phyloP scores from a whole-genome alignment of 1,140 invertebrate species.

The Eueides isabella region DNA sequence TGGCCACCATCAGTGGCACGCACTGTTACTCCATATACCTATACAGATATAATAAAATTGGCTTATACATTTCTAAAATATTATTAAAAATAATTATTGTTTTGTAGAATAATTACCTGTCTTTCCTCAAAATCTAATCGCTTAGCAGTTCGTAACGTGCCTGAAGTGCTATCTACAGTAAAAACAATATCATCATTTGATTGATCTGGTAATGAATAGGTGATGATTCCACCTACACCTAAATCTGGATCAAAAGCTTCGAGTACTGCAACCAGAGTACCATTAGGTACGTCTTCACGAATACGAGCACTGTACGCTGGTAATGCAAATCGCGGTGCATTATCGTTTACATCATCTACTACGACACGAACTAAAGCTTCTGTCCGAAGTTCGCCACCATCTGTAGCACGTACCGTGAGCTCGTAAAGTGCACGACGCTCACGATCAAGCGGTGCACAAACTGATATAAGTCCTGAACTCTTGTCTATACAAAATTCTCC shows the following conservation, averaged over 20 bases:
- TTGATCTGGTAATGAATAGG: slow-evolving; percentile 89
- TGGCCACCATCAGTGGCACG: slow-evolving; percentile 91
- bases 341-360: slow-evolving; percentile 96
- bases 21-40: slow-evolving; percentile 92
- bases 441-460: slow-evolving; percentile 90
- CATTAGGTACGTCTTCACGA: slow-evolving; percentile 94
- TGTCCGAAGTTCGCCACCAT: slow-evolving; percentile 88
- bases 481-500: slow-evolving; percentile 92
- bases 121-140: slow-evolving; percentile 93
- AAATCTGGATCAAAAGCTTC: slow-evolving; percentile 94
- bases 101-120: slow-evolving; percentile 79
- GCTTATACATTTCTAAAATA: not conserved
- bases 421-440: slow-evolving; percentile 93
- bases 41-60: not conserved
- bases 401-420: slow-evolving; percentile 91
- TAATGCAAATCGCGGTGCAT: slow-evolving; percentile 91
- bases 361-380: slow-evolving; percentile 90
- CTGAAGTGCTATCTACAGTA: slow-evolving; percentile 91
- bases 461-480: slow-evolving; percentile 88
- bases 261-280: slow-evolving; percentile 92
- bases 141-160: slow-evolving; percentile 90
- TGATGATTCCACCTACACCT: slow-evolving; percentile 89
- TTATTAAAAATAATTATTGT: not conserved
- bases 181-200: slow-evolving; percentile 85
- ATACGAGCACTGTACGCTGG: slow-evolving; percentile 91